Evolutionary conservation across 2,888 invertebrate species (phyloP), one percentile per base, ranked within the genome.

Genomic region (Drosophila demipolita): DNA sequence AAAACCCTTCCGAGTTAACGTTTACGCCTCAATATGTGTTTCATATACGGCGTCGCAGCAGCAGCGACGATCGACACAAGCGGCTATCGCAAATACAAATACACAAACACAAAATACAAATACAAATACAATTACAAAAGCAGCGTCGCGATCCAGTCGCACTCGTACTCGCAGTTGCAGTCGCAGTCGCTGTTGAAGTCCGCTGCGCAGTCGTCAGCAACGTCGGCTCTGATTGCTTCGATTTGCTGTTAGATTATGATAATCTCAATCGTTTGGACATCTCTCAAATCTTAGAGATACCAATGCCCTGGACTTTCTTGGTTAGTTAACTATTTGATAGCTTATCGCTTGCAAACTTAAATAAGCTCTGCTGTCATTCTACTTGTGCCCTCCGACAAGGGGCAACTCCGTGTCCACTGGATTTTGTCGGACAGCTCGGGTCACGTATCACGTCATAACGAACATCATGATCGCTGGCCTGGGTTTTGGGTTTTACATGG

Each of bases 1-100:
- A 75, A 82, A 83, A 88, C 87, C 87, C 89, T 89, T 89, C 72
- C 86, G 89, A 87, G 82, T 79, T 82, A 83, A 76, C 82, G 79
- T 74, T 73, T 73, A 75, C 55, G 61, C 69, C 78, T 66, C 50
- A 69, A 66, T 65, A 62, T 66, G 60, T 74, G 71, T 54, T 70
- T 64, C 26, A 58, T 67, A 23, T 67, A 65, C 49, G 33, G 53
- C 71, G 49, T 45, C 52, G 54, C 55, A 40, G 38, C 74, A 60
- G 57, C 81, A 73, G 60, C 76, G 66, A 61, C 82, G 78, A 73
- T 78, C 74, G 76, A 65, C 74, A 66, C 66, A 58, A 61, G 66
- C 75, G 66, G 63, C 76, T 71, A 74, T 81, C 68, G 82, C 57
- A 73, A 75, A 73, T 69, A 77, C 57, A 61, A 57, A 57, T 26